Base-by-base conservation (phyloP, 1,140 invertebrate genomes). In the Apocrypta bakeri region DNA sequence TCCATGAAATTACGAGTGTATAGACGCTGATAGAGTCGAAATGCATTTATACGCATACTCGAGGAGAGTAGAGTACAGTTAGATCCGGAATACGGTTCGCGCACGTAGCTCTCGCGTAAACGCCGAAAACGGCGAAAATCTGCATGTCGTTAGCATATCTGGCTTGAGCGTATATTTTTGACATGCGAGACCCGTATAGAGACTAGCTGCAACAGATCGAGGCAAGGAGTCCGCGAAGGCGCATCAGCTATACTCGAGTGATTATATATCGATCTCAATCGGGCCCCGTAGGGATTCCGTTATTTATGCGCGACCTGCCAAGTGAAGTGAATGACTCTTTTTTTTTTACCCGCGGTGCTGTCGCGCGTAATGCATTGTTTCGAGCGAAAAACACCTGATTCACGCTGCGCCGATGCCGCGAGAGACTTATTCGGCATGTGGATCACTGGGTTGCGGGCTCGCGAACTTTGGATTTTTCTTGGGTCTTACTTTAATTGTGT, bases 111-210 rank as follows among this genome's bases (percentile, higher is more conserved):
- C 17, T 17, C 48, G 17, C n/a, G n/a, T 56, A 56, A n/a, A n/a
- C n/a, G 48, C 48, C 48, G 48, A 56, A 56, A 56, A 56, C 48
- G 48, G 48, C 48, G 48, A 56, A 56, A 56, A 56, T 56, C 48
- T 56, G 48, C 48, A 56, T 56, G 1, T 17, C 14, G 17, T 56
- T 56, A 56, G 48, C 48, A 56, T 56, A 56, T n/a, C 48, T n/a
- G 48, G 48, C 17, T 21, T 17, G 3, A 14, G 48, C 48, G 1
- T 1, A 2, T 21, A 56, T n/a, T 56, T 56, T 56, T 56, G 48
- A 56, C 48, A 56, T 56, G 48, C 48, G 48, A 17, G 21, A 56
- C 48, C 17, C 48, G 48, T 56, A 56, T 17, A 56, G 3, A 17
- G 2, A 17, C 48, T 4, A 21, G 48, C 17, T 6, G 48, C 48